Conservation (phyloP, 2,888 invertebrate species). For the Linnaemya tessellans region DNA sequence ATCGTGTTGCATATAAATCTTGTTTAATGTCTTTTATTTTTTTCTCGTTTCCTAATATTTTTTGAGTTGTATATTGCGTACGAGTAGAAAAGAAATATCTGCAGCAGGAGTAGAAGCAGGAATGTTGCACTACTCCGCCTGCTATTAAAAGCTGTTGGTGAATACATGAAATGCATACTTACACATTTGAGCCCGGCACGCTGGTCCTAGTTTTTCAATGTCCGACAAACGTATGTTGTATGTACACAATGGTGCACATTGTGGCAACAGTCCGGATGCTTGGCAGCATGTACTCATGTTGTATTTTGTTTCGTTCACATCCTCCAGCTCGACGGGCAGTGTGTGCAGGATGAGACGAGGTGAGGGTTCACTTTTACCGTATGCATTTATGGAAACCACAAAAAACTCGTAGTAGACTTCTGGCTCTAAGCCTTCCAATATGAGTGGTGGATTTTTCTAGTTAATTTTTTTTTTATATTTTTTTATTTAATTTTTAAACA, state of each 20-base stretch:
- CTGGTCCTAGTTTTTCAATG: slow-evolving; percentile 88
- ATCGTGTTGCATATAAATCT: slow-evolving; percentile 72
- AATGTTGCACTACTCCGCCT: background rate
- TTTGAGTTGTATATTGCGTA: slow-evolving; percentile 58
- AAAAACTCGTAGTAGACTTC: slow-evolving; percentile 92
- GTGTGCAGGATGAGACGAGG: slow-evolving; percentile 90
- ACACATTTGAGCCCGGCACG: slow-evolving; percentile 91
- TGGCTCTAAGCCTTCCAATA: slow-evolving; percentile 89
- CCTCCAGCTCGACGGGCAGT: slow-evolving; percentile 81
- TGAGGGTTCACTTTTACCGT: slow-evolving; percentile 91
- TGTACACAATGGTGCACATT: slow-evolving; percentile 90
- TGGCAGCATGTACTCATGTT: slow-evolving; percentile 92
- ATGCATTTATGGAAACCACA: slow-evolving; percentile 90
- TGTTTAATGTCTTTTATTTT: slow-evolving; percentile 71
- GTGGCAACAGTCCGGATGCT: slow-evolving; percentile 85
- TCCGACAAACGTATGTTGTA: slow-evolving; percentile 93
- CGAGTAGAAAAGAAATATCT: slow-evolving; percentile 17
- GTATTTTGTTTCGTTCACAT: slow-evolving; percentile 85
- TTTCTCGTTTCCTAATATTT: slow-evolving; percentile 26
- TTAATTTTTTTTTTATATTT: background rate
- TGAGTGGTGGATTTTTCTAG: slow-evolving; percentile 87
- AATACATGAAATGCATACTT: slow-evolving; percentile 81
- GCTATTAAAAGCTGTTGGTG: background rate
- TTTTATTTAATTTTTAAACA: background rate
- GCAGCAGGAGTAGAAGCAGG: background rate